Evolutionary conservation across 2,888 invertebrate species (phyloP).

Genomic region (Neoscelio sp.): DNA sequence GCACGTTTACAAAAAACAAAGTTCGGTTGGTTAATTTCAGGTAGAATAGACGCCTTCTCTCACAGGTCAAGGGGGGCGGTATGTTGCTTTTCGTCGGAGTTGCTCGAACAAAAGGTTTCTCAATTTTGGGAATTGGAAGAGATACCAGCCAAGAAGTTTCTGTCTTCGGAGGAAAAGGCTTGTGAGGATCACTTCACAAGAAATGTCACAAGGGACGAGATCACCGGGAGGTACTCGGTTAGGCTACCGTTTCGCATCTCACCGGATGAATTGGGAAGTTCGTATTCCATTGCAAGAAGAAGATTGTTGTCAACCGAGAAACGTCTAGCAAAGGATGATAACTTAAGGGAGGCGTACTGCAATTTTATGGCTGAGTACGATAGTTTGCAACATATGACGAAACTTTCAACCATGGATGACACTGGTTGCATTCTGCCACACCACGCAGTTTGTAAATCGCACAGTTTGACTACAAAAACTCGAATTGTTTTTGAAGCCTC

Average conservation of each 20-base stretch:
- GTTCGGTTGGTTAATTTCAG: constrained; percentile 25
- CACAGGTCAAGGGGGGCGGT: background rate
- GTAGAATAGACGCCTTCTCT: background rate
- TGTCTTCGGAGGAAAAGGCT: background rate
- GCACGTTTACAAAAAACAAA: constrained; percentile 13
- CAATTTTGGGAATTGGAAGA: constrained; percentile 26
- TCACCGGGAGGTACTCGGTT: too few species aligned
- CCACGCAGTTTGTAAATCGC: constrained; percentile 27
- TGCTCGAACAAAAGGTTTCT: background rate
- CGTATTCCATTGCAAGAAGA: background rate
- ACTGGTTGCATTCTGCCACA: constrained; percentile 26
- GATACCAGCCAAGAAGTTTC: constrained; percentile 2
- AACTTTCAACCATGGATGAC: background rate
- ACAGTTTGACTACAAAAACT: constrained; percentile 18
- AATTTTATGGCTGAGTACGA: constrained; percentile 19
- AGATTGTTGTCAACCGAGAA: constrained; percentile 14
- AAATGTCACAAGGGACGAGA: too few species aligned
- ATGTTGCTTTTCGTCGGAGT: background rate
- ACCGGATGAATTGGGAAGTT: too few species aligned
- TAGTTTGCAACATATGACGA: constrained; percentile 14
- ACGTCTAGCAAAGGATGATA: background rate
- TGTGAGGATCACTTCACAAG: too few species aligned
- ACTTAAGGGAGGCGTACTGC: background rate
- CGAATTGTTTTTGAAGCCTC: constrained; percentile 42
- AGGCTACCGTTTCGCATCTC: too few species aligned